These are phyloP conservation scores for Nematopogon swammerdamellus DNA, from an alignment of 2,888 invertebrate species.

Conservation along the genomic window DNA sequence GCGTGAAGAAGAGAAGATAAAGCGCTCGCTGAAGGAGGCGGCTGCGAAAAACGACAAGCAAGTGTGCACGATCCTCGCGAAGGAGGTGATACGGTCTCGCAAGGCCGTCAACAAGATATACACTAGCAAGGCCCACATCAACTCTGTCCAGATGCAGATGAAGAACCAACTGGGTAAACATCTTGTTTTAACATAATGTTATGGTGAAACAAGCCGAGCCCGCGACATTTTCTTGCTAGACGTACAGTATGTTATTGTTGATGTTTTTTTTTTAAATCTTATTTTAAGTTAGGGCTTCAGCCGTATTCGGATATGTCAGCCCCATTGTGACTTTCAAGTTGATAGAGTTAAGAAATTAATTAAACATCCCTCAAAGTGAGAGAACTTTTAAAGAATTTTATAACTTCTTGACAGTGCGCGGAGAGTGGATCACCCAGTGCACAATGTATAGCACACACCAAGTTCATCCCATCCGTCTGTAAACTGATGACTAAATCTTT, in stretches of 20 bases:
- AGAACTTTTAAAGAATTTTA: no score
- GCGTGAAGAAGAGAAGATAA: slow-evolving; percentile 96
- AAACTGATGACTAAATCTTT: no score
- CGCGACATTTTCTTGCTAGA: no score
- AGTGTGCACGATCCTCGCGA: slow-evolving; percentile 90
- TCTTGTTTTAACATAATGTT: slow-evolving; percentile 2
- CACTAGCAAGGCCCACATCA: slow-evolving; percentile 95
- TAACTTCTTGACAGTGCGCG: no score
- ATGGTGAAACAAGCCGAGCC: no score
- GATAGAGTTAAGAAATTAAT: no score
- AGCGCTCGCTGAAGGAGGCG: slow-evolving; percentile 89
- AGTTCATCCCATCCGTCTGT: no score
- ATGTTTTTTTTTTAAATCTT: slow-evolving; percentile 2
- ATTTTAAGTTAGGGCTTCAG: not conserved
- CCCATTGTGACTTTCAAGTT: no score
- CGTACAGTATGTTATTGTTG: slow-evolving; percentile 5
- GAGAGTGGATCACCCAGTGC: no score
- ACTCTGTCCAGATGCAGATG: slow-evolving; percentile 96
- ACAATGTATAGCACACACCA: no score
- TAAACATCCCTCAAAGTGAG: no score
- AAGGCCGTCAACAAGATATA: slow-evolving; percentile 90
- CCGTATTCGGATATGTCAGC: no score
- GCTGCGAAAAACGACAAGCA: slow-evolving; percentile 93
- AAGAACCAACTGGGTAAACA: slow-evolving; percentile 88
- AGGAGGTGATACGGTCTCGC: slow-evolving; percentile 84